These are phyloP conservation scores for Willowsia nigromaculata DNA, from an alignment of 2,888 invertebrate genomes.

Conservation along the genomic window DNA sequence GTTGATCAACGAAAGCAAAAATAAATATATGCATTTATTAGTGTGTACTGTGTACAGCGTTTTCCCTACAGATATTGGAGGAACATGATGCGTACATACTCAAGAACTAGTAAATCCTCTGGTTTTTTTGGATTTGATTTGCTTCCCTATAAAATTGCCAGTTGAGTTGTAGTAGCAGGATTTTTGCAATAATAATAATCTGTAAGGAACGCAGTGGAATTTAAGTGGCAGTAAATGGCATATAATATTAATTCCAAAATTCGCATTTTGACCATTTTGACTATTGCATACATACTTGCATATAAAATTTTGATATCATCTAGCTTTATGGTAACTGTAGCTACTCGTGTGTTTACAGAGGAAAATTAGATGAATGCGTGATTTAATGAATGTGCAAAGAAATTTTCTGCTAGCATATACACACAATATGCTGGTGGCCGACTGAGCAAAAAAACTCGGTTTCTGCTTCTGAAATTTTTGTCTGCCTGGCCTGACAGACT, in stretches of 20 bases:
- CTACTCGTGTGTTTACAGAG: no score
- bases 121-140: not conserved
- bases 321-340: no score
- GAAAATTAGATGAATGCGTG: no score
- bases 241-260: not conserved
- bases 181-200: not conserved
- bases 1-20: not conserved
- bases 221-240: not conserved
- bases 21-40: no score
- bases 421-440: not conserved
- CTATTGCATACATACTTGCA: not conserved
- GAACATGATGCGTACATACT: no score
- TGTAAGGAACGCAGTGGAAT: not conserved
- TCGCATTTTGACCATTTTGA: not conserved
- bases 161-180: not conserved
- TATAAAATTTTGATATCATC: not conserved
- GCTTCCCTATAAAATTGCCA: constrained; percentile 8
- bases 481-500: constrained; percentile 6
- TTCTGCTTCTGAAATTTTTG: not conserved
- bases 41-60: no score
- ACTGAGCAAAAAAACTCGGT: not conserved
- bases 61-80: no score
- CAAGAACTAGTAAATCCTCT: no score
- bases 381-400: not conserved
- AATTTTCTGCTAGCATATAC: not conserved